These are phyloP conservation scores for Machimus rusticus DNA, from an alignment of 2,888 invertebrate species.

Conservation along the genomic window DNA sequence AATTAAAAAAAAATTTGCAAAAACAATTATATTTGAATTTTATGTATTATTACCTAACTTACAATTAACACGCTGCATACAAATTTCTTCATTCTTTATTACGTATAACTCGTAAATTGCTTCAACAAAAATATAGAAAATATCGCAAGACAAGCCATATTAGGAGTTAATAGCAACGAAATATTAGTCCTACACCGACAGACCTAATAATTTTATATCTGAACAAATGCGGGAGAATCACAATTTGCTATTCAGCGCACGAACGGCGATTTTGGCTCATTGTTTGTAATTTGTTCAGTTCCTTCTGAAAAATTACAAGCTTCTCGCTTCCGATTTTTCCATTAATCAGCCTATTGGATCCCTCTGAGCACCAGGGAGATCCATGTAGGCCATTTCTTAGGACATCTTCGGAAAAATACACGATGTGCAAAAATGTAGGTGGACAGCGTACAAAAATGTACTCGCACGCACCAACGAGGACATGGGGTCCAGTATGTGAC, in stretches of 20 bases:
- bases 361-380: not conserved
- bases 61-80: too few relatives aligned
- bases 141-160: not conserved
- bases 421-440: not conserved
- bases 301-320: conserved; percentile 9
- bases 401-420: not conserved
- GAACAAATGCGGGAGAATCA: not conserved
- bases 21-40: too few relatives aligned
- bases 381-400: not conserved
- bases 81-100: not conserved
- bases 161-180: not conserved
- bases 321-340: not conserved
- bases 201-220: not conserved
- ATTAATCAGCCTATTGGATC: conserved; percentile 22
- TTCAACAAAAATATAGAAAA: not conserved
- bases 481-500: not conserved
- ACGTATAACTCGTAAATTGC: not conserved
- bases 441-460: not conserved
- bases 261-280: not conserved
- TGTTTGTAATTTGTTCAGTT: conserved; percentile 16
- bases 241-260: not conserved
- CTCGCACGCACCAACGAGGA: not conserved
- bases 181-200: not conserved
- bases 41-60: too few relatives aligned
- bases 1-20: too few relatives aligned